phyloP scores from a whole-genome alignment of 2,113 vertebrate genomes.

The Psittacara wagleri region DNA sequence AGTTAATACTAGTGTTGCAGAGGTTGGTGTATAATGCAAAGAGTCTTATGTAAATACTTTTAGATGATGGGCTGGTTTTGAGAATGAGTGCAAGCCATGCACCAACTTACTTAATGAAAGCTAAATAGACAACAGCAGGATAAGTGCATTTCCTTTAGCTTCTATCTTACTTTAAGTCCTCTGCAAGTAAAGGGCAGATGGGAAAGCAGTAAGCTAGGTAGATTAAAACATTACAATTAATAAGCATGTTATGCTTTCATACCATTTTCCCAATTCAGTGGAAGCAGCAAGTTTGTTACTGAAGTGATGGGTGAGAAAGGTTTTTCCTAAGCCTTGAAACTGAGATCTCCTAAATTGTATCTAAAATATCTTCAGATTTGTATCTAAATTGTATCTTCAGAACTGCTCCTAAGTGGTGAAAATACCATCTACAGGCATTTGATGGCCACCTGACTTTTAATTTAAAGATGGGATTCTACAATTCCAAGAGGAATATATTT shows the following conservation, averaged over 20 bases:
- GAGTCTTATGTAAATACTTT: constrained; percentile 81
- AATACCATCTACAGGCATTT: background rate
- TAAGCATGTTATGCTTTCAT: constrained; percentile 45
- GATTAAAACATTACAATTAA: constrained; percentile 46
- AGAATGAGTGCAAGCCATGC: constrained; percentile 57
- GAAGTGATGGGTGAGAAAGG: background rate
- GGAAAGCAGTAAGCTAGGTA: constrained; percentile 68
- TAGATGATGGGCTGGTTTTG: constrained; percentile 74
- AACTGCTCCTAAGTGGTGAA: background rate
- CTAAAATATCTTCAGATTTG: background rate
- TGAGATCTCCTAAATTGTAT: background rate
- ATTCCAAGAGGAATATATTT: background rate
- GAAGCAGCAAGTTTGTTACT: constrained; percentile 13
- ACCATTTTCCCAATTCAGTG: constrained; percentile 27
- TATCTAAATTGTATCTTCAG: background rate
- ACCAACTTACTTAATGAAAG: constrained; percentile 72
- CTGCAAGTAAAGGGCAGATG: constrained; percentile 64
- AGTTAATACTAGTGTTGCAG: constrained; percentile 80
- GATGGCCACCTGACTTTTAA: background rate
- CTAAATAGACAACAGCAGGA: constrained; percentile 68
- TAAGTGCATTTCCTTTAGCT: constrained; percentile 68
- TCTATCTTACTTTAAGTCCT: constrained; percentile 57
- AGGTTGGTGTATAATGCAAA: constrained; percentile 78
- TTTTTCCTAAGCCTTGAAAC: constrained; percentile 11
- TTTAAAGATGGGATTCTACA: background rate